Conservation (phyloP, 2,113 vertebrate genomes). For the Steatornis caripensis region DNA sequence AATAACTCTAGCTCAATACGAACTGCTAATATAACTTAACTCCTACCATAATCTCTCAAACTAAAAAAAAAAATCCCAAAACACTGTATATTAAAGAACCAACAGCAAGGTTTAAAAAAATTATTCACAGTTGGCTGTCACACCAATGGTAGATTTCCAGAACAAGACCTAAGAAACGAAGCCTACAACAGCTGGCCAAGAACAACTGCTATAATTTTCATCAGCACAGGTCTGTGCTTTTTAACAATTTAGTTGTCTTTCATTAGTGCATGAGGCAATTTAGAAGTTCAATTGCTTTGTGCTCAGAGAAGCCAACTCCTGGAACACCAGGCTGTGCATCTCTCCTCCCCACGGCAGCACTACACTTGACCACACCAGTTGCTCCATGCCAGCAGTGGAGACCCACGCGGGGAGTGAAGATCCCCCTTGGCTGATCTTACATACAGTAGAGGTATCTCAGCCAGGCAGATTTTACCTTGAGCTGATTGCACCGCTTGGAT, state of each 20-base stretch:
- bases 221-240: background rate
- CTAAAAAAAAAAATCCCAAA: background rate
- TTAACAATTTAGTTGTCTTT: background rate
- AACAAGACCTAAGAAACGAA: background rate
- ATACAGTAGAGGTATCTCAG: rapidly evolving
- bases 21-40: background rate
- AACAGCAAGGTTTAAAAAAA: background rate
- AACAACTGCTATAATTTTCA: background rate
- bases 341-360: background rate
- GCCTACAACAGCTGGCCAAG: background rate
- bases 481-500: rapidly evolving
- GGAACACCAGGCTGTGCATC: rapidly evolving
- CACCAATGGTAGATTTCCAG: background rate
- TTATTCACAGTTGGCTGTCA: background rate
- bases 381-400: rapidly evolving
- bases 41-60: background rate
- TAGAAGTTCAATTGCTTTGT: rapidly evolving
- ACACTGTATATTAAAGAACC: background rate
- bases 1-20: background rate
- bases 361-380: rapidly evolving
- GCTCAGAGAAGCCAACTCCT: background rate
- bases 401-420: background rate
- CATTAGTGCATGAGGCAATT: rapidly evolving
- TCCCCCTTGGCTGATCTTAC: rapidly evolving
- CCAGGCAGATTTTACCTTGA: too few species aligned